A percentile compares a stretch with the other conserved stretches of the same genome.
Evolutionary conservation across 2,888 invertebrate genomes (phyloP).

Genomic region (Phengaris alcon): DNA sequence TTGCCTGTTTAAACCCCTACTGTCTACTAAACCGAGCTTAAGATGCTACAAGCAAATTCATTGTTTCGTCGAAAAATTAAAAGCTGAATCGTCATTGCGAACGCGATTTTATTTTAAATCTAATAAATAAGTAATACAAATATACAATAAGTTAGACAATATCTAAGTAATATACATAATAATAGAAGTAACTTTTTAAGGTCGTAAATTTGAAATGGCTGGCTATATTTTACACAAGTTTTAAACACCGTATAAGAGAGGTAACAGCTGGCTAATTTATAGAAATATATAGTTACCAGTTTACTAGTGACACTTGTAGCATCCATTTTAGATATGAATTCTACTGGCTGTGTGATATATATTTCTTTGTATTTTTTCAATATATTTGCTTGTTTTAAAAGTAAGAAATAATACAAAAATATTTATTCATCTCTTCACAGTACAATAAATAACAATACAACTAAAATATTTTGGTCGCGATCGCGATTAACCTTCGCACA

Average conservation of each 20-base stretch:
- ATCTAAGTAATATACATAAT: too few relatives aligned
- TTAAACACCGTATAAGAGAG: not conserved
- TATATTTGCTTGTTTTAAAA: not conserved
- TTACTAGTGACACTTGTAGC: not conserved
- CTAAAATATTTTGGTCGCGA: too few relatives aligned
- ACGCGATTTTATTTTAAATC: too few relatives aligned
- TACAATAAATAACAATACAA: too few relatives aligned
- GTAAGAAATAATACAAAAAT: too few relatives aligned
- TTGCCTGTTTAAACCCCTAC: not conserved
- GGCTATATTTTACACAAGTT: slow-evolving; percentile 8
- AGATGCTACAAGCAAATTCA: not conserved
- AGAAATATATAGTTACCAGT: slow-evolving; percentile 1
- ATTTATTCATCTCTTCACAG: too few relatives aligned
- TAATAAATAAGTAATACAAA: too few relatives aligned
- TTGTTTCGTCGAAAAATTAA: not conserved
- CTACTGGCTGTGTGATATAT: not conserved
- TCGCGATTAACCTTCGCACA: too few relatives aligned
- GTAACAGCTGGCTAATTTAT: slow-evolving; percentile 3
- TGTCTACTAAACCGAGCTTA: not conserved
- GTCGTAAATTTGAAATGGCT: not conserved
- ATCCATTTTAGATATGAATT: not conserved
- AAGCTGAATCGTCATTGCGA: too few relatives aligned
- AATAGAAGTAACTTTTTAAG: not conserved
- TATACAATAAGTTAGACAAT: too few relatives aligned
- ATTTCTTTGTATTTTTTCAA: too few relatives aligned